These are phyloP conservation scores for Eristalis pertinax DNA, from an alignment of 2,888 invertebrate species.

Conservation along the genomic window DNA sequence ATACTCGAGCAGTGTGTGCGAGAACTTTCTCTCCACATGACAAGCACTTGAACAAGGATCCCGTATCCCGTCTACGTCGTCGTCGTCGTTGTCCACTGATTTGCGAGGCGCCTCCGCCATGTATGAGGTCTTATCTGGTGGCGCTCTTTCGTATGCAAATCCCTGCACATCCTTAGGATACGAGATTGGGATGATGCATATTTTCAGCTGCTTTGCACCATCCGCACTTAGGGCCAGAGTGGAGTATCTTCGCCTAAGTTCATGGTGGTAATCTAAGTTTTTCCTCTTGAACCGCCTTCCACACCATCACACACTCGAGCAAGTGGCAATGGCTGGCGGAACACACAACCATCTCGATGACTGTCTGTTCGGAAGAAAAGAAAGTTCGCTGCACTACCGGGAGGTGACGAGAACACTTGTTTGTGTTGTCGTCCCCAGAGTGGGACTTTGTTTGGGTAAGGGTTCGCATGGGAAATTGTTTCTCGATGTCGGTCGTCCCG, in stretches of 20 bases:
- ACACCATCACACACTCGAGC: conserved; percentile 13
- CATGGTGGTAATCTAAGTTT: conserved; percentile 57
- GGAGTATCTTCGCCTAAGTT: conserved; percentile 47
- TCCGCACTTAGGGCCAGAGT: conserved; percentile 33
- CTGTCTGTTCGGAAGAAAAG: conserved; percentile 3
- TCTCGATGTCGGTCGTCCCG: neutral
- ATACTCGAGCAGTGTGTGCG: neutral
- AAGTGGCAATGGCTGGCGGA: conserved; percentile 37
- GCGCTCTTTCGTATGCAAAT: conserved; percentile 55
- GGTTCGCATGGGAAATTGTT: conserved; percentile 42
- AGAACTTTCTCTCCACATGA: neutral
- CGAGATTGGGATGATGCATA: conserved; percentile 44
- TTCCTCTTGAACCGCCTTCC: conserved; percentile 13
- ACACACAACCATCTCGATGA: neutral
- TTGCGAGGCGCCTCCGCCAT: neutral
- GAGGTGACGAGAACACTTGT: conserved; percentile 8
- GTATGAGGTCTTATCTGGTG: conserved; percentile 24
- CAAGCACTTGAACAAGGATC: conserved; percentile 36
- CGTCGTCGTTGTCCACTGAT: conserved; percentile 6
- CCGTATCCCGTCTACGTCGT: neutral
- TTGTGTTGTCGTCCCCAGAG: conserved; percentile 10
- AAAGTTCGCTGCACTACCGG: conserved; percentile 10
- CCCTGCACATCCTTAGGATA: conserved; percentile 55
- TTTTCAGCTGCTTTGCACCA: conserved; percentile 32
- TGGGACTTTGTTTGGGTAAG: conserved; percentile 36